Evolutionary conservation across 2,797 vertebrate species (phyloP).

Genomic region (Mormyrops boulengeri): DNA sequence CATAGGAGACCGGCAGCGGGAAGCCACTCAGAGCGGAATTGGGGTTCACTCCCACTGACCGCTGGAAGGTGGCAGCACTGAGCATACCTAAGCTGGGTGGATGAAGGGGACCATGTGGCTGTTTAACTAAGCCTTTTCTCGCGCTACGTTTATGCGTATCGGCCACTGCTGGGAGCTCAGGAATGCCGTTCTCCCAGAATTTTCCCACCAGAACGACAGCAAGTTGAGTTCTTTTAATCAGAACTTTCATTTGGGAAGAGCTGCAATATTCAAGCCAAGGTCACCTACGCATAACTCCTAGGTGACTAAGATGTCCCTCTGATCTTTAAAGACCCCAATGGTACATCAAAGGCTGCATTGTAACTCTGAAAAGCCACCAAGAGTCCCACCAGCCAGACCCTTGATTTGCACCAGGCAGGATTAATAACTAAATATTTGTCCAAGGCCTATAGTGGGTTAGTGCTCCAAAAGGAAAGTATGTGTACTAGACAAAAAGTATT

Average conservation of each 20-base stretch:
- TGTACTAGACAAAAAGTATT: background rate
- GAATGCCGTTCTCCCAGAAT: no score
- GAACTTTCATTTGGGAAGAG: background rate
- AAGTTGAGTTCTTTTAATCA: background rate
- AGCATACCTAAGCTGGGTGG: background rate
- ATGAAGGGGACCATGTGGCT: background rate
- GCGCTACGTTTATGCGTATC: background rate
- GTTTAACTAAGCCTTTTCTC: background rate
- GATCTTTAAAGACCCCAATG: conserved; percentile 19
- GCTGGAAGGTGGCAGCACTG: background rate
- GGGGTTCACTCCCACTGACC: background rate
- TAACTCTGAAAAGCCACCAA: conserved; percentile 20
- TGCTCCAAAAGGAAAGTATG: background rate
- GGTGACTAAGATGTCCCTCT: conserved; percentile 2
- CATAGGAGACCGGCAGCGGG: background rate
- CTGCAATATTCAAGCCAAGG: background rate
- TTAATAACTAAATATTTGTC: background rate
- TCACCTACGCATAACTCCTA: background rate
- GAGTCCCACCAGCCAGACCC: conserved; percentile 25
- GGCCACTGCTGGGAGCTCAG: background rate
- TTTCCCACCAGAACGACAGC: background rate
- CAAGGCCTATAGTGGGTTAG: background rate
- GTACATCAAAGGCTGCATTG: conserved; percentile 39
- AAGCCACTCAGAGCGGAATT: background rate
- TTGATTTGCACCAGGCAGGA: conserved; percentile 3